Percentiles rank a stretch among this genome's conserved stretches.
Conservation (phyloP, 2,797 vertebrate species). For the Aldrovandia affinis region DNA sequence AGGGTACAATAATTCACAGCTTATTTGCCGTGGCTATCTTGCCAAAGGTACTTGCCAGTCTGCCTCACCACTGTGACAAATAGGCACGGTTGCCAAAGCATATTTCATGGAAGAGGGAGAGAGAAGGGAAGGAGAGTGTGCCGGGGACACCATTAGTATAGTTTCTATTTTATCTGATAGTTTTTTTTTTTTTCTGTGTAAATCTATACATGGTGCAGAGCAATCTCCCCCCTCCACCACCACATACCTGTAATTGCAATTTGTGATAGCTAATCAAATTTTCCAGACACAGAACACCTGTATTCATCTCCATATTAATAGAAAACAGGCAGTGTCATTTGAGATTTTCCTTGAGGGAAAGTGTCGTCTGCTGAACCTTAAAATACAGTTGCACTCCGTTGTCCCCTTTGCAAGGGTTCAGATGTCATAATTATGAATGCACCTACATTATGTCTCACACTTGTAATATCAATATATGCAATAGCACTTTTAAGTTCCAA, state of each 20-base stretch:
- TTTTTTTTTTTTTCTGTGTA: background rate
- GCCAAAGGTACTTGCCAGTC: slow-evolving; percentile 50
- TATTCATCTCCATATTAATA: slow-evolving; percentile 25
- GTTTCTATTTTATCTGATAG: background rate
- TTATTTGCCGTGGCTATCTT: slow-evolving; percentile 63
- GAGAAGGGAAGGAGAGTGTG: background rate
- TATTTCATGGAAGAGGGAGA: background rate
- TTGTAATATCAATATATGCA: slow-evolving; percentile 59
- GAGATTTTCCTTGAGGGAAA: background rate
- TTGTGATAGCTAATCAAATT: background rate
- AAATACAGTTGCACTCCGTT: background rate
- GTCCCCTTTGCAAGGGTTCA: background rate
- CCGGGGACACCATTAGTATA: background rate
- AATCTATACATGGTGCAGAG: slow-evolving; percentile 3
- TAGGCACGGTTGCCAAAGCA: slow-evolving; percentile 56
- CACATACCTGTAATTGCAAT: slow-evolving; percentile 15
- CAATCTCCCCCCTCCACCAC: background rate
- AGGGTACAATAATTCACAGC: slow-evolving; percentile 64
- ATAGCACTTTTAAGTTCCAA: slow-evolving; percentile 68
- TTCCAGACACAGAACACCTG: slow-evolving; percentile 2
- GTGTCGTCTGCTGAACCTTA: background rate
- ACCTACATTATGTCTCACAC: background rate
- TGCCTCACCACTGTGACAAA: slow-evolving; percentile 53
- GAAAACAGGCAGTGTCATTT: slow-evolving; percentile 3
- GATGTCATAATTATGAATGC: slow-evolving; percentile 19